Base-by-base conservation (phyloP, 2,888 invertebrate species). In the Geophilus truncorum region DNA sequence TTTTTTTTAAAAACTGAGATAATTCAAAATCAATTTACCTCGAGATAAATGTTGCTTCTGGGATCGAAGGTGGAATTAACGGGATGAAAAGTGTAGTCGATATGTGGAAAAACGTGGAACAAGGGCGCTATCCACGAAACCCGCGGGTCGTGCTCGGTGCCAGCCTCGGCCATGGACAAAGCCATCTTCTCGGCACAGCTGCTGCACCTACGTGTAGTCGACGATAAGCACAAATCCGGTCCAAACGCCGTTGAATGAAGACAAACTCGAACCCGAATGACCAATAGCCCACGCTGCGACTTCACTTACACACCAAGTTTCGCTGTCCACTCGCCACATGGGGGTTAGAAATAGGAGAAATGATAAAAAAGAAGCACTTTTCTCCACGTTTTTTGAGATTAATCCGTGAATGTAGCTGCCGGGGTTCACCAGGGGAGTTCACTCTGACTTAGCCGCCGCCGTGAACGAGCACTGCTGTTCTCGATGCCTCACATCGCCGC, bases 41-140 rank as follows among this genome's bases (percentile, higher is more conserved):
- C 96, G 84, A 95, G 90, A 89, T 97, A 97, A 84, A 94, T 91
- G 85, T 94, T 93, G 86, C 94, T 94, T 85, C 93, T 91, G 77
- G 95, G 96, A 86, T 94, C 93, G 89, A 97, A 97, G 83, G 95
- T 95, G 86, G 92, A 93, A 89, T 96, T 96, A 88, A 96, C 95
- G 85, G 91, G 91, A 87, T 94, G 93, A 86, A 96, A 92, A 85
- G 94, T 93, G 86, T 96, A 94, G 88, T 97, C 96, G 87, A 96
- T 91, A 89, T 97, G 97, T 83, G 96, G 97, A 89, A 97, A 90
- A 85, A 92, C 90, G 89, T 96, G 96, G 88, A 96, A 92, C 88
- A 94, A 91, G 88, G 92, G 91, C 86, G 95, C 94, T 88, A 96
- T 91, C 86, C 92, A 91, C 88, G 94, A 93, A 89, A 93, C 92